Conservation (phyloP, 2,797 vertebrate genomes). For the Taenioides sp. region DNA sequence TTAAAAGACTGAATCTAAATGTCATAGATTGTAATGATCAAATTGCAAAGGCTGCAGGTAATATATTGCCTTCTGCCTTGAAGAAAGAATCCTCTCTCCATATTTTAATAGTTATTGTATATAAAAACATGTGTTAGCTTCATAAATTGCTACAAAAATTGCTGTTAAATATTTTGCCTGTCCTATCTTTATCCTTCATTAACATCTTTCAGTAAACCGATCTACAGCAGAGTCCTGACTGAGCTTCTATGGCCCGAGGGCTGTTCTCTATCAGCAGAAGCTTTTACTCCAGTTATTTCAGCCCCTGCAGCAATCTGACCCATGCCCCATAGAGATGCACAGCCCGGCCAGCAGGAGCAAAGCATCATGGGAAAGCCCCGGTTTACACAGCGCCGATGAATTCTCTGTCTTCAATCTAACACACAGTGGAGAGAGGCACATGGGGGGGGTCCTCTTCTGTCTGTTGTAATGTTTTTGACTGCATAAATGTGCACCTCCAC, state of each 20-base stretch:
- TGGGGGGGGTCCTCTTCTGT: conserved; percentile 1
- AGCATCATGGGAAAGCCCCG: conserved; percentile 16
- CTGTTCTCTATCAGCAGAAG: conserved; percentile 18
- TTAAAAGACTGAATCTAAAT: too few species aligned
- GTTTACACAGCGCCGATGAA: conserved; percentile 12
- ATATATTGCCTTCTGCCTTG: too few species aligned
- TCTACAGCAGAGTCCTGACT: background rate
- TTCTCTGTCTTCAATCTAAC: background rate
- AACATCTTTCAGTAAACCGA: background rate
- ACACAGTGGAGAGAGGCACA: conserved; percentile 7
- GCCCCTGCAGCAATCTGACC: conserved; percentile 45
- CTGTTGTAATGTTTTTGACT: conserved; percentile 5
- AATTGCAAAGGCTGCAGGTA: too few species aligned
- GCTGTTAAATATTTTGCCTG: background rate
- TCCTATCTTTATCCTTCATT: background rate
- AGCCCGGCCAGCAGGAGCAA: conserved; percentile 17
- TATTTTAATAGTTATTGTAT: too few species aligned
- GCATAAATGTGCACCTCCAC: background rate
- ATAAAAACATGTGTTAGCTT: too few species aligned
- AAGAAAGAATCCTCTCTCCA: too few species aligned
- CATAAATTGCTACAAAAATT: too few species aligned
- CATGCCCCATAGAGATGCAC: conserved; percentile 24
- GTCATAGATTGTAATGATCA: too few species aligned
- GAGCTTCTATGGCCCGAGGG: background rate
- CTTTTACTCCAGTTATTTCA: conserved; percentile 36